These are phyloP conservation scores for Abscondita cerata DNA, from an alignment of 2,888 invertebrate species.

Conservation along the genomic window DNA sequence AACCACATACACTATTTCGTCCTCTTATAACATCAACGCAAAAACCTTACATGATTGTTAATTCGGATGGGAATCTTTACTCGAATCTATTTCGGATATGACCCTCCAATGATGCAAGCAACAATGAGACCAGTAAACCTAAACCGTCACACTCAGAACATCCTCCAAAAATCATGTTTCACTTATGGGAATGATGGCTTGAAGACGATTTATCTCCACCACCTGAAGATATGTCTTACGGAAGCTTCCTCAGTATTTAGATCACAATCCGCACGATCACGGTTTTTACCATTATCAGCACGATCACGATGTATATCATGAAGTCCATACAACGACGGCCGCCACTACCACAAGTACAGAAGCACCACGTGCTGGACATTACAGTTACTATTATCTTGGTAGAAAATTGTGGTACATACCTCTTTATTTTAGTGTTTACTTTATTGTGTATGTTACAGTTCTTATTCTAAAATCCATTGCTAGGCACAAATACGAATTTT, in stretches of 20 bases:
- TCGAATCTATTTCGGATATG: no score
- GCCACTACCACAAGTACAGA: slow-evolving; percentile 55
- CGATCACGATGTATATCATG: slow-evolving; percentile 55
- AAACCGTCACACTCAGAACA: slow-evolving; percentile 31
- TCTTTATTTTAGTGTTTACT: slow-evolving; percentile 76
- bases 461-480: slow-evolving; percentile 75
- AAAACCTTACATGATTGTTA: no score
- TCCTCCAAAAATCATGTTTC: slow-evolving; percentile 27
- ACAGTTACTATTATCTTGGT: slow-evolving; percentile 78
- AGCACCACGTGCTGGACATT: slow-evolving; percentile 63
- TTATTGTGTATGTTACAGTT: slow-evolving; percentile 73
- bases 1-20: no score
- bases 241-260: slow-evolving; percentile 48
- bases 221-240: slow-evolving; percentile 36
- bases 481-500: slow-evolving; percentile 73
- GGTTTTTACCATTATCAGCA: slow-evolving; percentile 53
- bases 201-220: slow-evolving; percentile 59
- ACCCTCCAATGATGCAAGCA: slow-evolving; percentile 26
- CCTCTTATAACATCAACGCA: not conserved
- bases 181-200: slow-evolving; percentile 30
- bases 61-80: no score
- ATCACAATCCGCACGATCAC: slow-evolving; percentile 40
- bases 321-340: slow-evolving; percentile 42
- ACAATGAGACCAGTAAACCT: slow-evolving; percentile 31
- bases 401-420: slow-evolving; percentile 79